Evolutionary conservation across 1,140 invertebrate species (phyloP).

Genomic region (Papilio aristodemus): DNA sequence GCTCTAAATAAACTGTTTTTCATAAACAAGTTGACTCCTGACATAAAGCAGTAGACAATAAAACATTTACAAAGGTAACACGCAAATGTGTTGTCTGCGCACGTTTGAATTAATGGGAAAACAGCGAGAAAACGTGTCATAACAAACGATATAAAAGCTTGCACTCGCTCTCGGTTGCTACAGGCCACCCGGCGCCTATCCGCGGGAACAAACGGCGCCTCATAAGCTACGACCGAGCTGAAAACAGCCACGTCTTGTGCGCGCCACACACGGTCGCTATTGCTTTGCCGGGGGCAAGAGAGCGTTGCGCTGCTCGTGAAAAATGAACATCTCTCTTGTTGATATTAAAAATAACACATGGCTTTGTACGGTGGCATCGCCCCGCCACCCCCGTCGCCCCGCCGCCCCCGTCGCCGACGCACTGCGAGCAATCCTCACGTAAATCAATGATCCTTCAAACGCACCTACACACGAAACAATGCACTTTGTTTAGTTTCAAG

Average conservation of each 20-base stretch:
- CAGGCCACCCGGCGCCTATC: not conserved
- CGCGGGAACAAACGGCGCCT: not conserved
- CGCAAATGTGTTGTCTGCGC: not conserved
- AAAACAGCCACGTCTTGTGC: not conserved
- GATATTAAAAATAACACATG: conserved; percentile 70
- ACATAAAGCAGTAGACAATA: not conserved
- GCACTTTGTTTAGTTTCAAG: conserved; percentile 20
- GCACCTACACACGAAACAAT: not conserved
- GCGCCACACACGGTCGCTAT: not conserved
- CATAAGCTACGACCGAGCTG: not conserved
- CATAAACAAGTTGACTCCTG: not conserved
- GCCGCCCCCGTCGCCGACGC: not conserved
- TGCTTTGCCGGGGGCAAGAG: not conserved
- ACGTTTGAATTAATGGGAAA: not conserved
- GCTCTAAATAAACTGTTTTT: too few relatives aligned
- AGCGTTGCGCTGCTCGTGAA: conserved; percentile 46
- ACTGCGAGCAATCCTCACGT: not conserved
- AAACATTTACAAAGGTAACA: not conserved
- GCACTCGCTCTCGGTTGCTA: not conserved
- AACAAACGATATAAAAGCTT: conserved; percentile 16
- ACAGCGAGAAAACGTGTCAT: conserved; percentile 8
- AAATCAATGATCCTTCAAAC: conserved; percentile 15
- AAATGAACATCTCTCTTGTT: conserved; percentile 69
- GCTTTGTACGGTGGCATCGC: conserved; percentile 49
- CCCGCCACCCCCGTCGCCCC: not conserved